Conservation (phyloP, 2,888 invertebrate genomes). For the Drosophila siamana region DNA sequence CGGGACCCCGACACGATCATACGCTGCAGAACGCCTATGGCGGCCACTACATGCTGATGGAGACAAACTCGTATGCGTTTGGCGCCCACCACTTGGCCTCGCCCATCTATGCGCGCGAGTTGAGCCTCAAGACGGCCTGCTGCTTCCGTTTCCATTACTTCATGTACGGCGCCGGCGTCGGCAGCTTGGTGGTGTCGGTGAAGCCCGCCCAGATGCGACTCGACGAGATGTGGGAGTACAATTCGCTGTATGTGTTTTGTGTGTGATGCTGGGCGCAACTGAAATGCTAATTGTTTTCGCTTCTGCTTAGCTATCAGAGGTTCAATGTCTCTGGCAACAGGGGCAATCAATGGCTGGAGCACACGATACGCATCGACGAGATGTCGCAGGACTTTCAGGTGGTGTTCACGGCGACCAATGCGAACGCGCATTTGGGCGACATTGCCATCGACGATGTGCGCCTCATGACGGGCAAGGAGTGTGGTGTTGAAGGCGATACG, state of each 20-base stretch:
- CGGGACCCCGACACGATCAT: conserved; percentile 92
- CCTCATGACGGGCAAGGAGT: conserved; percentile 86
- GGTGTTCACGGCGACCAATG: conserved; percentile 91
- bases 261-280: conserved; percentile 11
- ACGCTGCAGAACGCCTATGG: conserved; percentile 87
- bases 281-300: conserved; percentile 36
- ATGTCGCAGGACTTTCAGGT: conserved; percentile 88
- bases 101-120: conserved; percentile 87
- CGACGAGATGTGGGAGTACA: conserved; percentile 46
- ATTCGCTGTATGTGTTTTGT: conserved; percentile 25
- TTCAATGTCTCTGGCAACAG: conserved; percentile 89
- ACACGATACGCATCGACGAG: conserved; percentile 86
- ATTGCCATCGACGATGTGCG: conserved; percentile 93
- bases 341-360: conserved; percentile 89
- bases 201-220: conserved; percentile 84
- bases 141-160: conserved; percentile 91
- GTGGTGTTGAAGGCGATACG: conserved; percentile 42
- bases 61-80: conserved; percentile 83
- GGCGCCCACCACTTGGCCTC: conserved; percentile 88
- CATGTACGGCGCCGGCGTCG: conserved; percentile 90
- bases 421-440: conserved; percentile 89
- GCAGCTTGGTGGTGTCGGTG: conserved; percentile 86
- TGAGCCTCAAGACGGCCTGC: conserved; percentile 86
- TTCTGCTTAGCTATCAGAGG: conserved; percentile 84
- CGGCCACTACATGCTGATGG: conserved; percentile 94